Percentiles rank a stretch among this genome's conserved stretches.
phyloP scores from a whole-genome alignment of 53 echinoderm and acorn worm species.

The Zoroaster sp. region DNA sequence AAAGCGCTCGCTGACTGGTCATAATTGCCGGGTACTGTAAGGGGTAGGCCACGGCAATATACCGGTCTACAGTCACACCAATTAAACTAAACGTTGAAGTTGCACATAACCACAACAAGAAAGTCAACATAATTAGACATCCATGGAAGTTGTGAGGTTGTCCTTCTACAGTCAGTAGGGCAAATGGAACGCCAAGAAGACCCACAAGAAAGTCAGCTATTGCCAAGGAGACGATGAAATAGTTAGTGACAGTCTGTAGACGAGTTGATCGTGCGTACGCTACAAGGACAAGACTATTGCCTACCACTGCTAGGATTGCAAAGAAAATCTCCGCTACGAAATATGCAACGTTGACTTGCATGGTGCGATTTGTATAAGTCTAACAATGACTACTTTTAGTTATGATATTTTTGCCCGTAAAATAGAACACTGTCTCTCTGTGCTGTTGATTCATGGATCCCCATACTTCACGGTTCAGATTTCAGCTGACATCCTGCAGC shows the following conservation, averaged over 20 bases:
- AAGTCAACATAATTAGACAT: constrained; percentile 79
- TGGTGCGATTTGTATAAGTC: no score
- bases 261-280: constrained; percentile 59
- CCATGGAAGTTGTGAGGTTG: constrained; percentile 70
- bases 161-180: constrained; percentile 64
- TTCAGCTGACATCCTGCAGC: neutral
- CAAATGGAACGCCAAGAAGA: constrained; percentile 75
- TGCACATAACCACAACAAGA: constrained; percentile 78
- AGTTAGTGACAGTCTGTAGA: constrained; percentile 78
- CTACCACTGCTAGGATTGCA: constrained; percentile 61
- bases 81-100: constrained; percentile 82
- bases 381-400: no score
- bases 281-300: constrained; percentile 73
- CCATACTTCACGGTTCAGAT: neutral
- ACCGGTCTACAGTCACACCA: constrained; percentile 80
- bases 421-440: neutral
- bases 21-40: constrained; percentile 67
- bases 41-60: constrained; percentile 76
- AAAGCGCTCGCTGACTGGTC: constrained; percentile 57
- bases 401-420: neutral
- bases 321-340: constrained; percentile 54
- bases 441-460: neutral
- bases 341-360: neutral
- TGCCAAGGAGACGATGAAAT: constrained; percentile 80
- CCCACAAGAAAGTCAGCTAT: constrained; percentile 79